Evolutionary conservation across 2,888 invertebrate genomes (phyloP), one percentile per base, ranked within the genome.

Genomic region (Escarpia spicata): DNA sequence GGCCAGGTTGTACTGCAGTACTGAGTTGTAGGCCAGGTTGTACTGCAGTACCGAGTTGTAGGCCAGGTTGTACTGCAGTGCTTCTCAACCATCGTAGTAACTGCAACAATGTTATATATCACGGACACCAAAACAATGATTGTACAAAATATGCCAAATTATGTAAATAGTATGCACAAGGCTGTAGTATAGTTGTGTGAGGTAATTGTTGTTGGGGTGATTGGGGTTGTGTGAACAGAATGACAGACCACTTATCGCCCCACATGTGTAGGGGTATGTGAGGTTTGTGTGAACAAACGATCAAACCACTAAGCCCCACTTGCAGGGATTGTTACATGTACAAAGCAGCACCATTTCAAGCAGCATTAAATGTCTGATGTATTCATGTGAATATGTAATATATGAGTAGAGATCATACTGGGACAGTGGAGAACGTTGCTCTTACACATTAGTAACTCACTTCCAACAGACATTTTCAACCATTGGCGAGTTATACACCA

Each of bases 111-210:
- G 4, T 52, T 52, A 52, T 52, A 75, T 75, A 75, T 75, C n/a
- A n/a, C 15, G 26, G n/a, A 75, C 75, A 75, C 75, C 75, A 75
- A n/a, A 75, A 75, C 26, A 75, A 75, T 26, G 75, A n/a, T 75
- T 75, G 75, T 75, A 26, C 26, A 75, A 75, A 75, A 75, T 75
- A 75, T 75, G 75, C 26, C n/a, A 75, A 26, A 26, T 75, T 26
- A 75, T 75, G 75, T 75, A 75, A 75, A 75, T 75, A 75, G 75
- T 26, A 75, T 26, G 75, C 75, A 75, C 75, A n/a, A 75, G n/a
- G 19, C 75, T 75, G n/a, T 75, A 75, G n/a, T 75, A 26, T 75
- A 75, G n/a, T 75, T 26, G 75, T 75, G 75, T 75, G 75, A 26
- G 75, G 26, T 26, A 15, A 75, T 26, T 75, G 26, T 26, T 26